A percentile compares a stretch with the other conserved stretches of the same genome.
Conservation (phyloP, 2,888 invertebrate species). For the Oligia strigilis region DNA sequence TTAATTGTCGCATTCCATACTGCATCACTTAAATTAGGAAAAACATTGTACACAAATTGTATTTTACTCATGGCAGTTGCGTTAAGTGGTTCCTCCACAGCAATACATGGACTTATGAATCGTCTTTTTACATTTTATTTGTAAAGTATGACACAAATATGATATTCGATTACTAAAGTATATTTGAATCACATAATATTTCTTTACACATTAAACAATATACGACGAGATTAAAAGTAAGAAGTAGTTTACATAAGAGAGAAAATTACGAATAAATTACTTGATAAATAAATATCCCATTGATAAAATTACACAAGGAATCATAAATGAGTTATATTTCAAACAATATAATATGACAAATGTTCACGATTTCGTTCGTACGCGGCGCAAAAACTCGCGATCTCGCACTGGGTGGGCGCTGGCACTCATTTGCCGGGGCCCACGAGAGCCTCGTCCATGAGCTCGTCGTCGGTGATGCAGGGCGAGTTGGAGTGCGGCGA, state of each 20-base stretch:
- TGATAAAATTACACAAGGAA: conserved; percentile 62
- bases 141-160: conserved; percentile 66
- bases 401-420: conserved; percentile 19
- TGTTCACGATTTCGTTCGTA: conserved; percentile 37
- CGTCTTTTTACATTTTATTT: conserved; percentile 66
- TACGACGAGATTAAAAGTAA: conserved; percentile 57
- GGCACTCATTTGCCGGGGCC: conserved; percentile 93
- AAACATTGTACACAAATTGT: conserved; percentile 76
- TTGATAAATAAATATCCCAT: conserved; percentile 62
- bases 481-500: conserved; percentile 94
- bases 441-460: conserved; percentile 96
- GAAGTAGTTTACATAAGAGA: conserved; percentile 59
- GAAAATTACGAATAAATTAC: conserved; percentile 60
- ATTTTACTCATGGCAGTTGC: conserved; percentile 78
- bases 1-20: conserved; percentile 72
- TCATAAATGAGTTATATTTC: conserved; percentile 46
- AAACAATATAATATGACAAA: conserved; percentile 47
- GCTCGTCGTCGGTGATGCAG: conserved; percentile 96
- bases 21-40: conserved; percentile 69
- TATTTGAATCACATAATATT: conserved; percentile 63
- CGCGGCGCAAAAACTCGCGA: conserved; percentile 16
- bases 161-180: conserved; percentile 59
- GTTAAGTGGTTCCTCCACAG: conserved; percentile 67
- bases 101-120: conserved; percentile 63
- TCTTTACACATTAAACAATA: conserved; percentile 53